These are phyloP conservation scores for Tretioscincus oriximinensis DNA, from an alignment of 2,113 vertebrate species.

Conservation along the genomic window DNA sequence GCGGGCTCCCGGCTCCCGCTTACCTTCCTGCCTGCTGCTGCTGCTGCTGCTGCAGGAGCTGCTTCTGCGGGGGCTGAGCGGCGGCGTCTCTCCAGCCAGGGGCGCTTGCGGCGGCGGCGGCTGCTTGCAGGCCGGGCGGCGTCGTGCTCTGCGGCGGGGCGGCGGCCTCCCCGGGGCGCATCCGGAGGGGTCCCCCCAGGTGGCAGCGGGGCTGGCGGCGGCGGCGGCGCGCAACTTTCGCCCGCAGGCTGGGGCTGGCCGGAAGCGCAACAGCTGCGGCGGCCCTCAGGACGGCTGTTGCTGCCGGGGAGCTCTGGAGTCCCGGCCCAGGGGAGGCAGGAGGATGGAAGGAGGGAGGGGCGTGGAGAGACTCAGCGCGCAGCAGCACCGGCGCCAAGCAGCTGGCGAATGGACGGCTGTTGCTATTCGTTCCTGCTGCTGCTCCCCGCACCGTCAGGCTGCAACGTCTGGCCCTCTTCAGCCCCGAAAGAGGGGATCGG, in stretches of 20 bases:
- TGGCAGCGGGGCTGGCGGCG: too few relatives aligned
- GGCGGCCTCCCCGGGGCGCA: slow-evolving; percentile 42
- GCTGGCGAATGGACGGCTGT: too few relatives aligned
- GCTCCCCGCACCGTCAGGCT: too few relatives aligned
- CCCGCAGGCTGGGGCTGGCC: background rate
- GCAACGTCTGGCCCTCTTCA: too few relatives aligned
- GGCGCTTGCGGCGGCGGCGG: background rate
- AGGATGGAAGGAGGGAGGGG: too few relatives aligned
- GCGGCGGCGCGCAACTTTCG: slow-evolving; percentile 15
- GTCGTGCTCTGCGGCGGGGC: background rate
- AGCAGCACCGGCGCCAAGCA: background rate
- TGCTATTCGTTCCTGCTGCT: too few relatives aligned
- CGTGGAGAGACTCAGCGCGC: too few relatives aligned
- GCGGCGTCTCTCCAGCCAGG: background rate
- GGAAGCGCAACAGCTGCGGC: background rate
- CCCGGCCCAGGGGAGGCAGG: background rate
- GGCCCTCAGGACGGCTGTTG: background rate
- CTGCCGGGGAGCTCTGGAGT: background rate
- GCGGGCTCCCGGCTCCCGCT: background rate
- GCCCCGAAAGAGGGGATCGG: too few relatives aligned
- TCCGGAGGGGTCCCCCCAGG: slow-evolving; percentile 1
- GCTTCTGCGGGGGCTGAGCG: background rate
- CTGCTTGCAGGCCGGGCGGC: background rate
- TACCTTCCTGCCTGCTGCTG: background rate
- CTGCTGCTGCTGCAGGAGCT: background rate